Base-by-base conservation (phyloP, 37 sponge, comb jelly and placozoan species). In the Beroe forskalii region DNA sequence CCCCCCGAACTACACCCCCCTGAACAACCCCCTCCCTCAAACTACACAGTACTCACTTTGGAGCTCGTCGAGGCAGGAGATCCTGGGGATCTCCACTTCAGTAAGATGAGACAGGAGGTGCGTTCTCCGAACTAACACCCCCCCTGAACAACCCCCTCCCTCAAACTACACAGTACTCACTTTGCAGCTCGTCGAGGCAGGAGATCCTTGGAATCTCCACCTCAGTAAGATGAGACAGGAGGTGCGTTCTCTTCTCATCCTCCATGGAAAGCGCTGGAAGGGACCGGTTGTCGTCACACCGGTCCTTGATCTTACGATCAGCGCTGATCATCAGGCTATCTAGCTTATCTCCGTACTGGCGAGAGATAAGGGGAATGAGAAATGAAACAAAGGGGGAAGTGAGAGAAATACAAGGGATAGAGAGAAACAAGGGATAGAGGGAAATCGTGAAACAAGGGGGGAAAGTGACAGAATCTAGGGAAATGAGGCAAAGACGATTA, bases 281-380 rank as follows among this genome's bases (percentile, higher is more conserved):
- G 35, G 55, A 22, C 48, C n/a, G 12, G 55, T 30, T 23, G 86
- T 80, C 86, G n/a, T 80, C 86, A 43, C 44, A 80, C 55, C 55
- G 1, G 24, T 80, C 86, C 40, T 80, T 80, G 40, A 80, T 80
- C 86, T 80, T 80, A 1, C 86, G n/a, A 43, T 80, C 86, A 23
- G 86, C 86, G 55, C n/a, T 44, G 19, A 44, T 41, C 86, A 80
- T 80, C 48, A 80, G 86, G 27, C 86, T 80, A 38, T 80, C 86
- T 80, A 80, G 42, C 86, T 80, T 80, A 48, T 80, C 86, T 9
- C 86, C 86, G 40, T 80, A 80, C 86, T 80, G 86, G n/a, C 2
- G 12, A 28, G 25, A 23, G 66, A 27, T 8, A 27, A 23, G 25
- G 66, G 24, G 66, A 27, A 27, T 64, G 25, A 28, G 31, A 6